Evolutionary conservation across 2,888 invertebrate genomes (phyloP), one percentile per base, ranked within the genome.

Genomic region (Cyclophora albipunctata): DNA sequence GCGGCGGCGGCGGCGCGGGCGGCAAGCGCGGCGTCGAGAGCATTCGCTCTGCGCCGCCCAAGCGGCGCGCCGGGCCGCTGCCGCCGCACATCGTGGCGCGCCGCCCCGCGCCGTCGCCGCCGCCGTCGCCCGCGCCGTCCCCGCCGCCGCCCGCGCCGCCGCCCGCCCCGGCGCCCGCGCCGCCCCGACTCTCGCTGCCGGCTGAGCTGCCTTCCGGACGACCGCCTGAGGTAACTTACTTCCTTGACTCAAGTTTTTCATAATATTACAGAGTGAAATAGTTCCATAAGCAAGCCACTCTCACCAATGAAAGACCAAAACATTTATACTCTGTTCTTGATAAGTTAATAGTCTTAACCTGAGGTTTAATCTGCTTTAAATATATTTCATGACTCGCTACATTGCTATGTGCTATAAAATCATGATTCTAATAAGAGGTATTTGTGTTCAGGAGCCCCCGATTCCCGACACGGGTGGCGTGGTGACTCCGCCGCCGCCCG

Each of bases 21-120:
- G 78, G 80, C 48, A 83, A 82, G 62, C 80, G 88, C 2, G 83
- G 83, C 50, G 62, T 73, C 0, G 86, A 85, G 52, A 62, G 68
- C 63, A 62, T 84, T 54, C 81, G 81, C 69, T 57, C 77, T 7
- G 64, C 64, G 34, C 90, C 92, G 0, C 90, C 90, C 50, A 95
- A 95, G 80, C 86, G 96, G 58, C 94, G 94, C 83, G 95, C 95
- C 1, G 96, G 96, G 42, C 96, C 93, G 45, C 85, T 95, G 66
- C 95, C 93, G 51, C 90, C 86, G 67, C 94, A 94, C 71, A 84
- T 92, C 46, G 83, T 85, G 3, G 90, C 92, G 41, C 83, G 92
- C 5, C 85, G 93, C 51, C 93, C 92, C 0, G 84, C 89, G 42
- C 77, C 84, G 34, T 78, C 83, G 3, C 80, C 85, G n/a, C 55